Percentiles rank a stretch among this genome's conserved stretches.
These are phyloP conservation scores for Brienomyrus brachyistius DNA, from an alignment of 2,113 vertebrate genomes.

Conservation along the genomic window DNA sequence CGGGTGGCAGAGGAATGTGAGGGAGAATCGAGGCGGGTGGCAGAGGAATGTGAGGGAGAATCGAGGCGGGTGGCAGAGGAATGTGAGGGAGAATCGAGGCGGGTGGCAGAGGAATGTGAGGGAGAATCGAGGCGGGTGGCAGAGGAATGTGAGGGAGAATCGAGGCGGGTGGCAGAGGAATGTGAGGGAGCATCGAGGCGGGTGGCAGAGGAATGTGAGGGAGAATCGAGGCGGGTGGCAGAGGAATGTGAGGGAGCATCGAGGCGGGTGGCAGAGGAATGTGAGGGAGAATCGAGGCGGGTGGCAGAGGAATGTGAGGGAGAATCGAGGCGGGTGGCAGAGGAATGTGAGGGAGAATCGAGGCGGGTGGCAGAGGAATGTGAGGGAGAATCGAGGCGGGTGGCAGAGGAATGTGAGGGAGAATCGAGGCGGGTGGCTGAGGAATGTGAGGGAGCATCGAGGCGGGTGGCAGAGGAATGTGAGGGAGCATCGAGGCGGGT, in stretches of 20 bases:
- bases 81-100: neutral
- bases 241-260: neutral
- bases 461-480: neutral
- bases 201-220: neutral
- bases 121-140: neutral
- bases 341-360: neutral
- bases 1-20: neutral
- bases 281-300: neutral
- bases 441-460: neutral
- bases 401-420: neutral
- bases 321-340: neutral
- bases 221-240: neutral
- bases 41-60: neutral
- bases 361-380: neutral
- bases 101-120: neutral
- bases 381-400: neutral
- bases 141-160: neutral
- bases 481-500: too few relatives aligned
- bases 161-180: neutral
- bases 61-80: neutral
- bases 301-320: neutral
- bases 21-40: accelerated
- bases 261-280: neutral
- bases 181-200: neutral
- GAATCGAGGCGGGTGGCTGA: neutral